Conservation (phyloP, 2,888 invertebrate genomes). For the Aporophyla lueneburgensis region DNA sequence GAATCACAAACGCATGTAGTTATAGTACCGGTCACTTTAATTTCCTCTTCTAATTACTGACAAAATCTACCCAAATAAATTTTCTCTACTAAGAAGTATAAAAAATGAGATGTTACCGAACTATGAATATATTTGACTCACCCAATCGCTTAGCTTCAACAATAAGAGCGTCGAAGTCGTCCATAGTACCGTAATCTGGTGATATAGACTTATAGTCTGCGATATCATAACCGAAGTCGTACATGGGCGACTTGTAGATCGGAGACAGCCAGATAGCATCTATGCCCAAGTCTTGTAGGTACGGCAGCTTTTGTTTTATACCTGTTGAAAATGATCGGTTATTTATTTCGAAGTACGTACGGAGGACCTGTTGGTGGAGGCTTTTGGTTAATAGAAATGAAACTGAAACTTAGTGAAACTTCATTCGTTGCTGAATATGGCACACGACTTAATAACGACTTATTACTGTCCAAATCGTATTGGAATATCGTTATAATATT, state of each 20-base stretch:
- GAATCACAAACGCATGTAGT: background rate
- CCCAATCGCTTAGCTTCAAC: slow-evolving; percentile 85
- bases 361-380: background rate
- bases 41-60: background rate
- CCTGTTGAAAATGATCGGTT: slow-evolving; percentile 70
- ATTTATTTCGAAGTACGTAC: background rate
- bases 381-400: background rate
- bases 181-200: slow-evolving; percentile 93
- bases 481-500: background rate
- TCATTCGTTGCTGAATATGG: no score
- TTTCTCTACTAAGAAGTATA: background rate
- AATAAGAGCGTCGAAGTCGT: slow-evolving; percentile 92
- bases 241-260: slow-evolving; percentile 94
- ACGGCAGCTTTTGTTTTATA: slow-evolving; percentile 85
- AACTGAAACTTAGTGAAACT: no score
- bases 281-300: slow-evolving; percentile 91
- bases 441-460: background rate
- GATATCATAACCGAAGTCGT: slow-evolving; percentile 95
- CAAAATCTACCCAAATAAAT: background rate
- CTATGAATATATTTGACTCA: slow-evolving; percentile 70
- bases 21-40: background rate
- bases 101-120: background rate
- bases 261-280: slow-evolving; percentile 93
- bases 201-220: slow-evolving; percentile 92
- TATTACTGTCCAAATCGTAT: background rate